A percentile compares a stretch with the other conserved stretches of the same genome.
These are phyloP conservation scores for Drosophila paracracens DNA, from an alignment of 2,888 invertebrate species.

Conservation along the genomic window DNA sequence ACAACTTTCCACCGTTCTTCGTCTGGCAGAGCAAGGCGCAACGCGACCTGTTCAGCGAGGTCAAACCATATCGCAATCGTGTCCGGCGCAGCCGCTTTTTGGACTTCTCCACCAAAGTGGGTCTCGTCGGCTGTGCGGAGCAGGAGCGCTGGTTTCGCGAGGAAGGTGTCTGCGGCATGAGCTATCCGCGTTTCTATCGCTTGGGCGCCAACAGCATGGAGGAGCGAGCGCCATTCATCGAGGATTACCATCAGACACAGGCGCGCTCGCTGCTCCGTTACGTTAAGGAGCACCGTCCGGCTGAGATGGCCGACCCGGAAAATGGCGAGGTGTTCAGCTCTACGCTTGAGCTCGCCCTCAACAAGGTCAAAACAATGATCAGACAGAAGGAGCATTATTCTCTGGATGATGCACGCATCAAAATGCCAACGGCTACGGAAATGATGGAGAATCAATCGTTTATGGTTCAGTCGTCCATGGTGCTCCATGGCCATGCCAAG, in stretches of 20 bases:
- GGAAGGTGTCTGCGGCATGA: conserved; percentile 85
- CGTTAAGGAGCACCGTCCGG: conserved; percentile 57
- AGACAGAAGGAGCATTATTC: conserved; percentile 67
- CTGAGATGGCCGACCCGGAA: conserved; percentile 84
- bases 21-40: conserved; percentile 88
- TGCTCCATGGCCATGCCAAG: conserved; percentile 81
- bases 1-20: conserved; percentile 88
- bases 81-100: conserved; percentile 73
- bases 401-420: conserved; percentile 60
- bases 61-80: conserved; percentile 80
- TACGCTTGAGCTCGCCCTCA: conserved; percentile 69
- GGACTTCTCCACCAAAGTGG: conserved; percentile 86
- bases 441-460: conserved; percentile 71
- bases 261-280: conserved; percentile 91
- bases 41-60: conserved; percentile 70
- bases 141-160: conserved; percentile 81
- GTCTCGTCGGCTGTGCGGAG: conserved; percentile 84
- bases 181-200: conserved; percentile 88
- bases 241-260: conserved; percentile 92
- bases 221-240: conserved; percentile 77
- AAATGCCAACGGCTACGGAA: conserved; percentile 52
- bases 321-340: conserved; percentile 85
- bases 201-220: conserved; percentile 71
- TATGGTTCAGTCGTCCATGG: conserved; percentile 66
- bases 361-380: conserved; percentile 63